These are phyloP conservation scores for Leptinotarsa juncta DNA, from an alignment of 2,888 invertebrate species.

Conservation along the genomic window DNA sequence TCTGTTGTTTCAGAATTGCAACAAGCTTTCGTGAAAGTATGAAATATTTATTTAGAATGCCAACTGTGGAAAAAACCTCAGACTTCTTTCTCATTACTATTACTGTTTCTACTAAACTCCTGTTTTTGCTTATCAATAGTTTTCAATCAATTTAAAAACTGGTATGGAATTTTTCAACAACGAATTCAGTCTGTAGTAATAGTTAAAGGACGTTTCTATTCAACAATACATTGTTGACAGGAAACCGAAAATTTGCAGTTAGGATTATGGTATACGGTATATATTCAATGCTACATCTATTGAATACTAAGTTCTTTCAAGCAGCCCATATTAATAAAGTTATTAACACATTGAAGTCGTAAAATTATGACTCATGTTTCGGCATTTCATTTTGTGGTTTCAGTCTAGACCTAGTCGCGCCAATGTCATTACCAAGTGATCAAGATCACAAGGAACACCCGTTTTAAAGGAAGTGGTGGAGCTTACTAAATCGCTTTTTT, in stretches of 20 bases:
- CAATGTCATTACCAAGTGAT: constrained; percentile 1
- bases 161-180: too few relatives aligned
- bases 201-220: not conserved
- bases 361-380: constrained; percentile 8
- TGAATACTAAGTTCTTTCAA: constrained; percentile 9
- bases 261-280: not conserved
- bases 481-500: constrained; percentile 4
- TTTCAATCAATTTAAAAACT: too few relatives aligned
- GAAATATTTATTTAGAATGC: too few relatives aligned
- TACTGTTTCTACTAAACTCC: too few relatives aligned
- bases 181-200: not conserved
- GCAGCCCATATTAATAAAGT: constrained; percentile 8
- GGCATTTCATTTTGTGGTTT: not conserved
- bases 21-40: too few relatives aligned
- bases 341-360: constrained; percentile 6
- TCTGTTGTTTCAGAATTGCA: too few relatives aligned
- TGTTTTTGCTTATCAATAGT: too few relatives aligned
- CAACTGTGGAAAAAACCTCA: too few relatives aligned
- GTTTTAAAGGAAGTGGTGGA: constrained; percentile 1
- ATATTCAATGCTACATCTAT: not conserved
- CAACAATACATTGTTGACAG: not conserved
- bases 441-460: not conserved
- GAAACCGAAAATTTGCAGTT: constrained; percentile 18
- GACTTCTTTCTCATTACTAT: too few relatives aligned
- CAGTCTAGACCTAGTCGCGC: constrained; percentile 12